Evolutionary conservation across 2,888 invertebrate genomes (phyloP), one percentile per base, ranked within the genome.

Genomic region (Rotaria magnacalcarata): DNA sequence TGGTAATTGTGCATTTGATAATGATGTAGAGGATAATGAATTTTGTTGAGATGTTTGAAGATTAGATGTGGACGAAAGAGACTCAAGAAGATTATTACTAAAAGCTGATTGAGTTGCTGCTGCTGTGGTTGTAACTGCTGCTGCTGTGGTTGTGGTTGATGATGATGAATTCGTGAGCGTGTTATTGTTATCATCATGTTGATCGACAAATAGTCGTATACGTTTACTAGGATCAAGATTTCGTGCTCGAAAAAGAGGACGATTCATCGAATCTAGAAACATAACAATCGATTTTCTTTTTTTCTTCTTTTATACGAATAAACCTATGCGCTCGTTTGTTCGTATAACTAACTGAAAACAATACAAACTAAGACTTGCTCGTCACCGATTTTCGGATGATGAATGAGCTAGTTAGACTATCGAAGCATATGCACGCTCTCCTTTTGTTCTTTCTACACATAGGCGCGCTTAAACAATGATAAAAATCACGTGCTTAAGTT

Each of bases 151-250:
- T 14, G 52, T 52, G 11, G 52, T 52, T 52, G 52, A 16, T 14
- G 52, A 10, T 80, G 43, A 47, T 47, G 47, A 10, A 80, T 80
- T 43, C 10, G 43, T 43, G 4, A 80, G 47, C 4, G 43, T 47
- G n/a, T 80, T 80, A 34, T 80, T 80, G 16, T 80, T 80, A 80
- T 80, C 47, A 47, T 80, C 80, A 80, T 80, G 80, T 43, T 80
- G 80, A 80, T 80, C 80, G 47, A 80, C 47, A 47, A 80, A 14
- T 1, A 43, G 21, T 21, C 80, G 80, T 43, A 80, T 80, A 80
- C 80, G 80, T 80, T 80, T 43, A 80, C 80, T 80, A 8, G 80
- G 80, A 80, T 80, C 80, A 47, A 80, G 47, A 47, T 80, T 80
- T 80, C 80, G 43, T 80, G 80, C 47, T 47, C 80, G 80, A 80